Percentiles rank a stretch among this genome's conserved stretches.
Conservation (phyloP, 2,113 vertebrate species). For the Oncorhynchus clarkii region DNA sequence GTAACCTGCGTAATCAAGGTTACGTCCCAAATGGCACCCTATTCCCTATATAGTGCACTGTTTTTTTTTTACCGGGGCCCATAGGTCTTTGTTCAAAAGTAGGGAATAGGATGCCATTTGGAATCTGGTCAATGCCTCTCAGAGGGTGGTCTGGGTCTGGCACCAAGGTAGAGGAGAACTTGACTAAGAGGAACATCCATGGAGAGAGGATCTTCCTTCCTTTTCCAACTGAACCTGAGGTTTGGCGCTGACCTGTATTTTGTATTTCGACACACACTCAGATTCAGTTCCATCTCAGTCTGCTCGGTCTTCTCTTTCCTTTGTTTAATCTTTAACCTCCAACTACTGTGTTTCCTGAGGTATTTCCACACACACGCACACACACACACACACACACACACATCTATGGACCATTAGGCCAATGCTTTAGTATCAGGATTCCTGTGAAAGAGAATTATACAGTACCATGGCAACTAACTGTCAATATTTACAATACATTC, state of each 20-base stretch:
- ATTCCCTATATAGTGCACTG: too few species aligned
- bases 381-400: too few species aligned
- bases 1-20: not conserved
- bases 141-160: slow-evolving; percentile 1
- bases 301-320: slow-evolving; percentile 55
- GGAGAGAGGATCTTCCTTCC: not conserved
- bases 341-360: not conserved
- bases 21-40: too few species aligned
- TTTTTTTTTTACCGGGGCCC: too few species aligned
- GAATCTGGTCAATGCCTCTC: not conserved
- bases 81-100: too few species aligned
- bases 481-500: slow-evolving; percentile 20
- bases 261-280: not conserved
- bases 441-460: not conserved
- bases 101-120: too few species aligned
- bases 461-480: slow-evolving; percentile 14
- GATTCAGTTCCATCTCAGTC: not conserved
- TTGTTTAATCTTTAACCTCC: slow-evolving; percentile 36
- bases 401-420: not conserved
- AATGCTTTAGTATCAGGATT: not conserved
- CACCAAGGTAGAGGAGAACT: not conserved
- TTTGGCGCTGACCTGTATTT: not conserved
- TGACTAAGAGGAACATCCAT: not conserved
- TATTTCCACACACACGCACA: not conserved
- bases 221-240: not conserved